Percentiles rank a stretch among this genome's conserved stretches.
Conservation (phyloP, 2,888 invertebrate species). For the Arrhopalites spinosus region DNA sequence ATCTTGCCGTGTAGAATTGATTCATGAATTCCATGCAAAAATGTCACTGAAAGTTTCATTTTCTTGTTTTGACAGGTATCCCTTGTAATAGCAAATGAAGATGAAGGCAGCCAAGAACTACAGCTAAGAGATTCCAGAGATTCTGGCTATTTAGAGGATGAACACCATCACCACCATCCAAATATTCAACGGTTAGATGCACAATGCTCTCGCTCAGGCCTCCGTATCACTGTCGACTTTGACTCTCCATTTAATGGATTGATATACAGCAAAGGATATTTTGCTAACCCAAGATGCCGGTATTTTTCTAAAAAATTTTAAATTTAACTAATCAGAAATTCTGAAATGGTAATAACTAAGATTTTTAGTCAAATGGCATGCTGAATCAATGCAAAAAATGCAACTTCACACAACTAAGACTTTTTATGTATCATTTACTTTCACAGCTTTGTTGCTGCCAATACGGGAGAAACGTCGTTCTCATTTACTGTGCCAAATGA, state of each 20-base stretch:
- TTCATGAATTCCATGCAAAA: no score
- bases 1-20: no score
- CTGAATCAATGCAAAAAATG: neutral
- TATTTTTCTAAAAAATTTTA: slow-evolving; percentile 61
- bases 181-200: slow-evolving; percentile 69
- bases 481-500: slow-evolving; percentile 69
- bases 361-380: neutral
- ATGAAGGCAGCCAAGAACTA: slow-evolving; percentile 11
- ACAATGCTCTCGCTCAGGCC: slow-evolving; percentile 66
- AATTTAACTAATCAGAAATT: neutral
- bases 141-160: neutral
- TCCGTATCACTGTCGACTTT: slow-evolving; percentile 70
- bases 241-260: slow-evolving; percentile 69
- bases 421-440: no score
- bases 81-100: slow-evolving; percentile 14
- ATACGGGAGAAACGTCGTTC: slow-evolving; percentile 66
- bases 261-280: slow-evolving; percentile 73
- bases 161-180: slow-evolving; percentile 58
- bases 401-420: no score
- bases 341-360: no score
- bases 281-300: slow-evolving; percentile 71
- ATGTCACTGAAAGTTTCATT: neutral
- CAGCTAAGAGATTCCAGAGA: slow-evolving; percentile 4
- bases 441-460: slow-evolving; percentile 64
- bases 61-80: slow-evolving; percentile 12